Percentiles rank a stretch among this genome's conserved stretches.
phyloP scores from a whole-genome alignment of 2,797 vertebrate genomes.

The Poecile montanus region DNA sequence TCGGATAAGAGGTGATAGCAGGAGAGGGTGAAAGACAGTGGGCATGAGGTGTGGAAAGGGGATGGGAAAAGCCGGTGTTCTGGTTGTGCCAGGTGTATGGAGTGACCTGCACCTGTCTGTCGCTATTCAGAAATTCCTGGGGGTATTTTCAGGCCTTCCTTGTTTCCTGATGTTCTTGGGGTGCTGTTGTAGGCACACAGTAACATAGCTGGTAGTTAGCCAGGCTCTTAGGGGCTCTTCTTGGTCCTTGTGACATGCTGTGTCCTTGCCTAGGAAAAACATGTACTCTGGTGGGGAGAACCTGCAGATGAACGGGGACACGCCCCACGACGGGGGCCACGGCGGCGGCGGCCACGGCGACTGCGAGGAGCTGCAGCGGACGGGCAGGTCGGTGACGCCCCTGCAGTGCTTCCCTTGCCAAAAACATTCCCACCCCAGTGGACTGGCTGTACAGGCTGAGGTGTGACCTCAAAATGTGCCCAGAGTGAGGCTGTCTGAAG shows the following conservation, averaged over 20 bases:
- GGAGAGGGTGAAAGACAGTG: neutral
- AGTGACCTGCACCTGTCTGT: neutral
- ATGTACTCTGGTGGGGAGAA: slow-evolving; percentile 92
- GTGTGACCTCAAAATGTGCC: rapidly evolving
- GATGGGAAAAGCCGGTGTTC: neutral
- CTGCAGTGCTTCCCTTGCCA: rapidly evolving
- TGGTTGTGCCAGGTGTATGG: neutral
- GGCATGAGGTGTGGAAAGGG: neutral
- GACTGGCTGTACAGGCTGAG: neutral
- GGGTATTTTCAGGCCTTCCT: neutral
- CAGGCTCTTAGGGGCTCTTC: neutral
- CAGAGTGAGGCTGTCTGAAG: neutral
- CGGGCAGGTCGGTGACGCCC: slow-evolving; percentile 82
- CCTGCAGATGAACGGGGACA: slow-evolving; percentile 94
- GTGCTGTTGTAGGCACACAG: neutral
- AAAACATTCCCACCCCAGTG: rapidly evolving
- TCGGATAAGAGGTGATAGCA: slow-evolving; percentile 91
- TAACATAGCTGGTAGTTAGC: too few species aligned
- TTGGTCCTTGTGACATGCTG: rapidly evolving
- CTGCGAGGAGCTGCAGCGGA: slow-evolving; percentile 89
- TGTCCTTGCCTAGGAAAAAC: slow-evolving; percentile 85
- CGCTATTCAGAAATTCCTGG: neutral
- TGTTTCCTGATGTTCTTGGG: too few species aligned
- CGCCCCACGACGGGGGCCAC: slow-evolving; percentile 85
- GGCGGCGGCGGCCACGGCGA: slow-evolving; percentile 88